phyloP scores from a whole-genome alignment of 2,888 invertebrate genomes.

The Scaptomyza polygonia region DNA sequence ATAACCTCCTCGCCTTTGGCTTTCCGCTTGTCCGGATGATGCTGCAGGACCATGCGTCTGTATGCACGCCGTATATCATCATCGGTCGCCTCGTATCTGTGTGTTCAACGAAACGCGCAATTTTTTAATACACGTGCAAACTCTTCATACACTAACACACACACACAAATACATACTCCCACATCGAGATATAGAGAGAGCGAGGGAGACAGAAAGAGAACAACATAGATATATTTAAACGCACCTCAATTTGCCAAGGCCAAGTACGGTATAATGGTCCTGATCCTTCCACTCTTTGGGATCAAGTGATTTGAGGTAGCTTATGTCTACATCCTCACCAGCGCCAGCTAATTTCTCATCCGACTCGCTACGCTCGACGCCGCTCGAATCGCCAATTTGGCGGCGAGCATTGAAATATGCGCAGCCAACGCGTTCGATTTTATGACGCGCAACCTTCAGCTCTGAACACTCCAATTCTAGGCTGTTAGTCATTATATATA shows the following conservation, averaged over 20 bases:
- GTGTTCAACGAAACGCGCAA: slow-evolving; percentile 36
- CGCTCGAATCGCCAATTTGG: slow-evolving; percentile 65
- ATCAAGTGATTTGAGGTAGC: slow-evolving; percentile 93
- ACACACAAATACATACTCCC: slow-evolving; percentile 1
- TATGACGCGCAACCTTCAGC: slow-evolving; percentile 63
- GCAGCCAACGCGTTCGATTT: slow-evolving; percentile 75
- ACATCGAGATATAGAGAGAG: no score
- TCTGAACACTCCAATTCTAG: slow-evolving; percentile 50
- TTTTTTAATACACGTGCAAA: slow-evolving; percentile 53
- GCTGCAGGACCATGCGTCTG: slow-evolving; percentile 94
- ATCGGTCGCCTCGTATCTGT: slow-evolving; percentile 93
- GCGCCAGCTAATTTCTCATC: slow-evolving; percentile 82
- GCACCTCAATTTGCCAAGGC: slow-evolving; percentile 88
- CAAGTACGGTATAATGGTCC: slow-evolving; percentile 98
- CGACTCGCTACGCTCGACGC: slow-evolving; percentile 76
- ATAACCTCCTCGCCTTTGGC: slow-evolving; percentile 94
- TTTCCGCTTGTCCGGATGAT: slow-evolving; percentile 99
- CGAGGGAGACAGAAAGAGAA: background rate
- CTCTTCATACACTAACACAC: background rate
- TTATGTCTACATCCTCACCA: slow-evolving; percentile 90
- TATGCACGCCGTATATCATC: slow-evolving; percentile 97
- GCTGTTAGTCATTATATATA: slow-evolving; percentile 53
- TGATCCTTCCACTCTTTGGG: slow-evolving; percentile 99
- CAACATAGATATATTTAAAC: slow-evolving; percentile 11
- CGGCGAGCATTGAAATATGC: slow-evolving; percentile 75